Percentiles rank a stretch among this genome's conserved stretches.
Conservation (phyloP, 2,797 vertebrate genomes). For the Lepilemur ruficaudatus region DNA sequence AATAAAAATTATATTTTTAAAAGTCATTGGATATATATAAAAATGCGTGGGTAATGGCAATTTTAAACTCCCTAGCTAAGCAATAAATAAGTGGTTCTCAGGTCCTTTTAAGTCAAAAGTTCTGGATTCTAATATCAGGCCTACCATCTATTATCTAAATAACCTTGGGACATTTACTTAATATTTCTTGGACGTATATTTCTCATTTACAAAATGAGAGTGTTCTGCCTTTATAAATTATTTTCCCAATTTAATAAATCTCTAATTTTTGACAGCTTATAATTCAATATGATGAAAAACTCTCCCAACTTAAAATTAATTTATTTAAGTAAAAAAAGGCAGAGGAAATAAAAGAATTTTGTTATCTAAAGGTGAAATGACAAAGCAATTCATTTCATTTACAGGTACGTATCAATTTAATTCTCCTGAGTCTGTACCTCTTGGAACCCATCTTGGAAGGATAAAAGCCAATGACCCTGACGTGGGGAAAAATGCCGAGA, state of each 20-base stretch:
- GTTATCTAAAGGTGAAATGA: conserved; percentile 39
- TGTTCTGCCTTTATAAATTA: not conserved
- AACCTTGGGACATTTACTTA: not conserved
- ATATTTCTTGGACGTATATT: not conserved
- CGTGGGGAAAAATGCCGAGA: conserved; percentile 92
- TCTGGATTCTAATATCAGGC: not conserved
- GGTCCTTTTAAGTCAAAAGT: not conserved
- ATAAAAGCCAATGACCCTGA: conserved; percentile 97
- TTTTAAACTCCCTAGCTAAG: not conserved
- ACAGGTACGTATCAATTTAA: conserved; percentile 94
- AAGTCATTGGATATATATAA: not conserved
- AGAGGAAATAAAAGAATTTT: not conserved
- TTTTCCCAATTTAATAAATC: not conserved
- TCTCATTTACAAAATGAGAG: not conserved
- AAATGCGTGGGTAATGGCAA: not conserved
- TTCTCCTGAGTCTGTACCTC: conserved; percentile 90
- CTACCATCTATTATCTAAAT: not conserved
- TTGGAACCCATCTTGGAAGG: conserved; percentile 92
- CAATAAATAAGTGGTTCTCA: not conserved
- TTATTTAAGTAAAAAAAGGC: not conserved
- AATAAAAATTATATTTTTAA: not conserved
- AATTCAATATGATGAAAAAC: conserved; percentile 25
- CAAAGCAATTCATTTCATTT: conserved; percentile 69
- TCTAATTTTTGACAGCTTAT: conserved; percentile 36
- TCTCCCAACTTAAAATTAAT: not conserved